Evolutionary conservation across 2,888 invertebrate genomes (phyloP), one percentile per base, ranked within the genome.

Genomic region (Ceramica pisi): DNA sequence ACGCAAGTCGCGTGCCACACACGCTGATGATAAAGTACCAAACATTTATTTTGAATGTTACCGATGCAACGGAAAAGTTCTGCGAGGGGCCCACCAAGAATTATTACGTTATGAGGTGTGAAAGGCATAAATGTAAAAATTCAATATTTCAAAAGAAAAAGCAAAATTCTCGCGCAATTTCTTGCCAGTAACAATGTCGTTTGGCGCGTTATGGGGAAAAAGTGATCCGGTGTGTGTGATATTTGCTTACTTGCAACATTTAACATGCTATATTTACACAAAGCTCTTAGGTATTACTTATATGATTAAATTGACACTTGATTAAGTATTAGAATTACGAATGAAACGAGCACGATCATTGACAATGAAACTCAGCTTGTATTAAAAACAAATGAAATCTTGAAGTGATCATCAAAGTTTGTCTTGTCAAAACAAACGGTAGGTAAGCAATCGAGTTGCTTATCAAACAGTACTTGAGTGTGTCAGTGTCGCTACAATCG

Each of bases 81-180:
- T 85, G 89, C 92, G 90, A 93, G 91, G 92, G 91, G 90, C 87
- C 89, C 91, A 85, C 89, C 85, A 91, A 94, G 94, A 95, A 94
- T 95, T 95, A 95, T 95, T 95, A 95, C 95, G 95, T 95, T 95
- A 95, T 96, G 96, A 95, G 95, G 95, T 95, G 96, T 95, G 91
- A 95, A 95, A 94, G 91, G 92, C 94, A 95, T 95, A 94, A 95
- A 95, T 95, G 95, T 95, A 95, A 95, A 95, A 94, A 95, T 94
- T 95, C 94, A 95, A 96, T 95, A 95, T 95, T 95, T 94, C 93
- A 93, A 88, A 90, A 71, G 86, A 90, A 92, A 90, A 92, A 26
- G 91, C 90, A 84, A 92, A 90, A 92, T 93, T 94, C 92, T 91
- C 90, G 89, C 67, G 88, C 92, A 92, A 93, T 94, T 94, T 91